Evolutionary conservation across 2,888 invertebrate genomes (phyloP).

Genomic region (Drosophila buzzatii): DNA sequence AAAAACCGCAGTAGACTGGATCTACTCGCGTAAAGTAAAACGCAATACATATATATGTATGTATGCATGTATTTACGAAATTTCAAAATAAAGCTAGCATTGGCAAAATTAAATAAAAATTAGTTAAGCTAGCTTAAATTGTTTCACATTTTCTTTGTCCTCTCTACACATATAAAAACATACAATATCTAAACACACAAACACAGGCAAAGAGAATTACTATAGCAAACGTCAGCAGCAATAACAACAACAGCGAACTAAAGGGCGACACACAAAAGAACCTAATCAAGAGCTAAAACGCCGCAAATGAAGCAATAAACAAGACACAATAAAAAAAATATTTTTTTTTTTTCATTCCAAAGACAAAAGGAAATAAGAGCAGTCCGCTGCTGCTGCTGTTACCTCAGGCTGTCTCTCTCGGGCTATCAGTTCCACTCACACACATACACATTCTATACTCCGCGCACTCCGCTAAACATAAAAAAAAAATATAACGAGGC

Average conservation of each 20-base stretch:
- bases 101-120: conserved; percentile 68
- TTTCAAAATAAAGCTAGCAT: no score
- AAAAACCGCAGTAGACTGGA: conserved; percentile 17
- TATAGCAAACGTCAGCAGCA: conserved; percentile 37
- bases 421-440: conserved; percentile 27
- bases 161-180: neutral
- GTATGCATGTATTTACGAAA: conserved; percentile 48
- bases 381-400: conserved; percentile 38
- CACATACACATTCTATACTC: neutral
- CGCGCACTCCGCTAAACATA: conserved; percentile 20
- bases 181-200: neutral
- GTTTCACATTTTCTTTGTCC: conserved; percentile 70
- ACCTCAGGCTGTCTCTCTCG: conserved; percentile 22
- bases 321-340: conserved; percentile 61
- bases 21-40: conserved; percentile 70
- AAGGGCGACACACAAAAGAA: conserved; percentile 74
- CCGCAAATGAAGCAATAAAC: conserved; percentile 80
- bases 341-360: conserved; percentile 45
- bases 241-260: conserved; percentile 44
- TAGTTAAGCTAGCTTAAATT: conserved; percentile 77
- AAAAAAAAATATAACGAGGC: conserved; percentile 30
- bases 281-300: conserved; percentile 79
- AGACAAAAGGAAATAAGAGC: conserved; percentile 71
- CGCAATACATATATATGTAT: conserved; percentile 57
- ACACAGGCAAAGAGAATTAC: conserved; percentile 24